Percentiles rank a stretch among this genome's conserved stretches.
phyloP scores from a whole-genome alignment of 2,888 invertebrate genomes.

The Julus scanicus region DNA sequence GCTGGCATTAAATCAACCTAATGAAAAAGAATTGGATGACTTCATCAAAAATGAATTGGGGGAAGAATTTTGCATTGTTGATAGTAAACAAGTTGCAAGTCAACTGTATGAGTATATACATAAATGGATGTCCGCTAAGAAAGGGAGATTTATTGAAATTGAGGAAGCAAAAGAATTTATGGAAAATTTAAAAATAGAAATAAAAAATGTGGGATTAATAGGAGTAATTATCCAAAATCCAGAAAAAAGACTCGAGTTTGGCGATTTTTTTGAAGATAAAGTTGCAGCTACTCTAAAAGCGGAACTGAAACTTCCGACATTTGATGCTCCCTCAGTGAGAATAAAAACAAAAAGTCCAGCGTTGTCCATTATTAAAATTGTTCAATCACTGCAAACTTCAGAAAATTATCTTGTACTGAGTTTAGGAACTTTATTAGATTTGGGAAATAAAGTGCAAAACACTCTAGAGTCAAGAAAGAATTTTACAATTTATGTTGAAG shows the following conservation, averaged over 20 bases:
- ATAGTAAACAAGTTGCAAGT: background rate
- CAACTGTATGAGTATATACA: background rate
- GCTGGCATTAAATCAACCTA: background rate
- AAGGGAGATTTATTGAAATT: background rate
- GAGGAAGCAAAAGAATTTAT: background rate
- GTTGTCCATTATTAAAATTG: background rate
- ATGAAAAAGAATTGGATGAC: no score
- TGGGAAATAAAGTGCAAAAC: background rate
- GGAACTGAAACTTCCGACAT: no score
- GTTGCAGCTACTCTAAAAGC: background rate
- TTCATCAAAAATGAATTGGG: background rate
- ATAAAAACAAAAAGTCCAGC: background rate
- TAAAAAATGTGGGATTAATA: background rate
- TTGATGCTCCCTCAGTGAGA: no score
- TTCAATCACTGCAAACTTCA: background rate
- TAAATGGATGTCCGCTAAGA: background rate
- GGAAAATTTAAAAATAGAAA: background rate
- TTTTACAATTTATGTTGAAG: constrained; percentile 14
- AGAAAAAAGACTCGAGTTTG: background rate
- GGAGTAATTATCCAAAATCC: background rate
- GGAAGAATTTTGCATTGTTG: background rate
- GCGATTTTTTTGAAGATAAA: background rate
- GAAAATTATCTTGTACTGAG: background rate
- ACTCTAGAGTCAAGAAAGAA: background rate
- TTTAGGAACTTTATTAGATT: background rate